Percentiles rank a stretch among this genome's conserved stretches.
These are phyloP conservation scores for Phallusia fumigata DNA, from an alignment of 23 tunicate species.

Conservation along the genomic window DNA sequence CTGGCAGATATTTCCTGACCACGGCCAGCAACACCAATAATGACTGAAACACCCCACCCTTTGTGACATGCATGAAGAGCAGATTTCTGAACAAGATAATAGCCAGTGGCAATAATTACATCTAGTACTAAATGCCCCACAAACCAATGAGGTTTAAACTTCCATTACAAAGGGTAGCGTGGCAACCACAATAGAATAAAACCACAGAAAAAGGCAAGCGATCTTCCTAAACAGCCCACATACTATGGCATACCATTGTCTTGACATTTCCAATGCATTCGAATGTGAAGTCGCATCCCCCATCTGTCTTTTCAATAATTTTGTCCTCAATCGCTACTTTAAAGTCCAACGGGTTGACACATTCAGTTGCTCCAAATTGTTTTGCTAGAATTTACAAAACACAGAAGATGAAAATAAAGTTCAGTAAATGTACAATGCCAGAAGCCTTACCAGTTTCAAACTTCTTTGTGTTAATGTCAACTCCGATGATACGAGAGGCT, in stretches of 20 bases:
- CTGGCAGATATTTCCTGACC: slow-evolving; percentile 97
- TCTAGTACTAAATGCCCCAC: too few relatives aligned
- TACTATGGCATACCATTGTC: slow-evolving; percentile 98
- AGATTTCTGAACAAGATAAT: slow-evolving; percentile 29
- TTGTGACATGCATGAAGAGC: slow-evolving; percentile 96
- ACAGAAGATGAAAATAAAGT: neutral
- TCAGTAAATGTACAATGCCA: neutral
- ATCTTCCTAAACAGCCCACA: too few relatives aligned
- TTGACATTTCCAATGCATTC: slow-evolving; percentile 99
- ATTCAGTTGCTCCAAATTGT: slow-evolving; percentile 92
- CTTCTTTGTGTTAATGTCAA: slow-evolving; percentile 85
- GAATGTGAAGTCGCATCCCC: slow-evolving; percentile 98
- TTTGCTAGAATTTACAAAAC: slow-evolving; percentile 42
- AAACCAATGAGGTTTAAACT: too few relatives aligned
- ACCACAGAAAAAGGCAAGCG: too few relatives aligned
- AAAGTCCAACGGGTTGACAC: slow-evolving; percentile 80
- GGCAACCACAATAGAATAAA: too few relatives aligned
- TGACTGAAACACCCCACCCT: slow-evolving; percentile 99
- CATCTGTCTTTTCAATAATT: slow-evolving; percentile 84
- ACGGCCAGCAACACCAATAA: slow-evolving; percentile 98
- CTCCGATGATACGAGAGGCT: slow-evolving; percentile 85
- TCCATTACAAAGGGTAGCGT: too few relatives aligned
- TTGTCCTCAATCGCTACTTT: slow-evolving; percentile 67
- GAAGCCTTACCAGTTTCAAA: slow-evolving; percentile 53
- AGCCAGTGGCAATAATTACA: too few relatives aligned